Evolutionary conservation across 2,797 vertebrate genomes (phyloP), one percentile per base, ranked within the genome.

Genomic region (Lycodopsis pacificus): DNA sequence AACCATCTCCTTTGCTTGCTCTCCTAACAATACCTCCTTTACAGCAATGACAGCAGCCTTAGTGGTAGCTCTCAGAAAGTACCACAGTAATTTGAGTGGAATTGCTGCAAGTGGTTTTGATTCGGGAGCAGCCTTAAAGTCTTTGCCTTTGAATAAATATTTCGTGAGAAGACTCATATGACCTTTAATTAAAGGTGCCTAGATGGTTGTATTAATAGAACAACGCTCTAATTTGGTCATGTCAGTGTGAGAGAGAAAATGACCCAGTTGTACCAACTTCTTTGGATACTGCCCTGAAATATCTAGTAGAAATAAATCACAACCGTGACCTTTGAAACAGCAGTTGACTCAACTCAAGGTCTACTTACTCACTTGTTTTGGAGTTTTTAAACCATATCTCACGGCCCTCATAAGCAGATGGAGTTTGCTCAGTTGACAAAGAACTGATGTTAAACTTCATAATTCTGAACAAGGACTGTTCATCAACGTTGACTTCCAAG

Each of bases 1-100:
- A 65, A 44, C 15, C 34, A 65, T 79, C 64, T 67, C 12, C 17
- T 59, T 11, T 14, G 22, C 56, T 53, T 32, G 32, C 53, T 11
- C 4, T 0, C 46, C 40, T 79, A 73, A 75, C 70, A 79, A 71
- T 63, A 42, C 48, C 71, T 77, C 68, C 30, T 73, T 82, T 74
- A 72, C 11, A 66, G 58, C 70, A 20, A 46, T 62, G 77, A 81
- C 62, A 71, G 64, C 56, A 40, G 53, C 49, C 36, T 81, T 42
- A 48, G 61, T 6, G 58, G 67, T 62, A 44, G 44, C 27, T 42
- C 65, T 80, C 63, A 42, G 40, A 40, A 54, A 32, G 30, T 19
- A 46, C 13, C 46, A 63, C 58, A n/a, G 51, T 38, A 34, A 44
- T 61, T 56, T 65, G 4, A 14, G 1, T 8, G 48, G 32, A 61